Conservation (phyloP, 1,140 invertebrate genomes). For the silkworm (Bombyx mori) region DNA sequence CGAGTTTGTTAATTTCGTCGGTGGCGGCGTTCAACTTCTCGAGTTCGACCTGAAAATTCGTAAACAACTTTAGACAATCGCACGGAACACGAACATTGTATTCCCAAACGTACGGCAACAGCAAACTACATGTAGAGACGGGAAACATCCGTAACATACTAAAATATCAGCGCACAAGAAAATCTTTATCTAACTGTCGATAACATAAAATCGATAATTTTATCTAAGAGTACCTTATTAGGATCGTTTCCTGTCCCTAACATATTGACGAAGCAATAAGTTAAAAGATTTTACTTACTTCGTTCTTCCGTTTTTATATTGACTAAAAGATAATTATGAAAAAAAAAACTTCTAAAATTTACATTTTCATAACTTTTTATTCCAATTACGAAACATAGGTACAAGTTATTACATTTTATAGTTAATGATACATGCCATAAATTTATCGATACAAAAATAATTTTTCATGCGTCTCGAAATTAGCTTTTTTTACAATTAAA, state of each 20-base stretch:
- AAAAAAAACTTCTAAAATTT: slow-evolving; percentile 41
- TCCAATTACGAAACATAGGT: slow-evolving; percentile 41
- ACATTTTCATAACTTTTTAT: slow-evolving; percentile 40
- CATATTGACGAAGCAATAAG: slow-evolving; percentile 32
- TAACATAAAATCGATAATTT: slow-evolving; percentile 15
- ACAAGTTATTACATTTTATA: slow-evolving; percentile 35
- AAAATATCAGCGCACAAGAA: slow-evolving; percentile 6
- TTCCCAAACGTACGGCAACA: slow-evolving; percentile 50
- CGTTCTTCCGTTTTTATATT: slow-evolving; percentile 15
- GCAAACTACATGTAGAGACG: slow-evolving; percentile 64
- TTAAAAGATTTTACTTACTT: slow-evolving; percentile 52
- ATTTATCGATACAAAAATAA: slow-evolving; percentile 64
- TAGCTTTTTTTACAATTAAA: slow-evolving; percentile 20
- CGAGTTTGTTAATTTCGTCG: slow-evolving; percentile 95
- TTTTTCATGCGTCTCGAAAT: slow-evolving; percentile 32
- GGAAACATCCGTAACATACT: slow-evolving; percentile 58
- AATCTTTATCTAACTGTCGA: slow-evolving; percentile 15
- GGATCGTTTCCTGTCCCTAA: slow-evolving; percentile 64
- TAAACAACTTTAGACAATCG: slow-evolving; percentile 56
- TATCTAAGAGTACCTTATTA: slow-evolving; percentile 19
- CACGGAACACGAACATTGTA: slow-evolving; percentile 40
- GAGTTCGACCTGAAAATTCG: slow-evolving; percentile 85
- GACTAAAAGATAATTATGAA: slow-evolving; percentile 15
- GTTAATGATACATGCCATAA: slow-evolving; percentile 41
- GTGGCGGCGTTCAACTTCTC: slow-evolving; percentile 95